These are phyloP conservation scores for Meriones unguiculatus DNA, from an alignment of 2,113 vertebrate species.

Conservation along the genomic window DNA sequence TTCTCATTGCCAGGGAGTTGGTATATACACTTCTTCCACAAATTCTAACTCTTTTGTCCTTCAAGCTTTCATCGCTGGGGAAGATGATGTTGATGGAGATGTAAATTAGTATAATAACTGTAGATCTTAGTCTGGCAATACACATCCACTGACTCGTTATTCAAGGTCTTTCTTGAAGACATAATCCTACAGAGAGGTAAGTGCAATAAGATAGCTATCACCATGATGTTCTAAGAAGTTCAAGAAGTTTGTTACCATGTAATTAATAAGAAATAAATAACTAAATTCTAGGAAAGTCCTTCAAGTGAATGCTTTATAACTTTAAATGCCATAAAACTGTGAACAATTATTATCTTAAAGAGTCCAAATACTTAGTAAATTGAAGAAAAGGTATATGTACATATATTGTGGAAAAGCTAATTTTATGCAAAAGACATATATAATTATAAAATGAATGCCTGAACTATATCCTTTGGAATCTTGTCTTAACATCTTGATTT, in stretches of 20 bases:
- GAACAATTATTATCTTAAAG: too few species aligned
- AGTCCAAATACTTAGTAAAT: not conserved
- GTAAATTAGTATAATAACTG: not conserved
- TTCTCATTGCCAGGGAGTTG: not conserved
- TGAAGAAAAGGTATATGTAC: not conserved
- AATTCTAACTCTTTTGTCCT: not conserved
- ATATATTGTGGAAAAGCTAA: not conserved
- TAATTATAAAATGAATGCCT: not conserved
- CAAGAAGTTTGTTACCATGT: not conserved
- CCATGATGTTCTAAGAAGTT: not conserved
- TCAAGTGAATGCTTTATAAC: not conserved
- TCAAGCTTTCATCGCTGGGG: not conserved
- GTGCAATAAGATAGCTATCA: not conserved
- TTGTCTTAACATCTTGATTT: not conserved
- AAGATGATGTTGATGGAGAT: not conserved
- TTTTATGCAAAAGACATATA: not conserved
- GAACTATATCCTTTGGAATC: not conserved
- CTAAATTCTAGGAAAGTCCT: not conserved
- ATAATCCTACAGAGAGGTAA: not conserved
- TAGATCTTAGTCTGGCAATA: not conserved
- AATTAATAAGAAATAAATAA: not conserved
- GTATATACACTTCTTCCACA: not conserved
- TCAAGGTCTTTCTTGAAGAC: conserved; percentile 12
- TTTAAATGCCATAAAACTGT: not conserved
- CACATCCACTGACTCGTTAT: not conserved